phyloP scores from a whole-genome alignment of 2,888 invertebrate species.

The Cartodere bifasciata region DNA sequence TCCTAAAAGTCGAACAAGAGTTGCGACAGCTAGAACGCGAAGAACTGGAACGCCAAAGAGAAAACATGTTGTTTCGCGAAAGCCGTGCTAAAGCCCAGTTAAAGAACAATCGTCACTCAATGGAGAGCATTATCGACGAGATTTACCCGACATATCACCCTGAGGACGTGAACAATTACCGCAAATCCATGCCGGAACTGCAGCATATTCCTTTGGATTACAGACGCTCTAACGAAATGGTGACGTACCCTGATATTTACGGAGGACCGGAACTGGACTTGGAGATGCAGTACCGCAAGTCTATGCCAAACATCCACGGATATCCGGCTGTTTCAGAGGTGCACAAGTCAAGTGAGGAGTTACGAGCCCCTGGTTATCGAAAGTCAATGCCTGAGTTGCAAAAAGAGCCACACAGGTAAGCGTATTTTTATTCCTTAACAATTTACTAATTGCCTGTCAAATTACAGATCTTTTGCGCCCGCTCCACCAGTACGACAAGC shows the following conservation, averaged over 20 bases:
- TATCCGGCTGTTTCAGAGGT: no score
- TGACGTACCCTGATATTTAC: constrained; percentile 18
- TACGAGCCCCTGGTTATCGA: constrained; percentile 16
- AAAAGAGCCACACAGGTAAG: constrained; percentile 31
- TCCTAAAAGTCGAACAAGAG: constrained; percentile 67
- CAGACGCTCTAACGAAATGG: constrained; percentile 21
- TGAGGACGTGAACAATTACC: constrained; percentile 20
- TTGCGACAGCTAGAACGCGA: constrained; percentile 65
- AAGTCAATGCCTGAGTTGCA: constrained; percentile 32
- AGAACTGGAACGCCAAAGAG: constrained; percentile 60
- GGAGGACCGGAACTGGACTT: constrained; percentile 10
- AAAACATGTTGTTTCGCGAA: constrained; percentile 55
- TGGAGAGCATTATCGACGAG: constrained; percentile 31
- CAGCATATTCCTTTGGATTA: constrained; percentile 23
- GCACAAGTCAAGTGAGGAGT: constrained; percentile 18
- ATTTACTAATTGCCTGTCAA: no score
- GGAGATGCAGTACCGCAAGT: constrained; percentile 27
- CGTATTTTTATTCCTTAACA: no score
- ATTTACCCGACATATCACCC: constrained; percentile 17
- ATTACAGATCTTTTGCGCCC: no score
- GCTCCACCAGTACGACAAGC: no score
- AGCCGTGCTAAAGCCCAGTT: constrained; percentile 37
- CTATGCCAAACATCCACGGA: constrained; percentile 29
- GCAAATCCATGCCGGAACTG: constrained; percentile 32
- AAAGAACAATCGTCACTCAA: constrained; percentile 28